These are phyloP conservation scores for Vulpes ferrilata DNA, from an alignment of 2,113 vertebrate species.

Conservation along the genomic window DNA sequence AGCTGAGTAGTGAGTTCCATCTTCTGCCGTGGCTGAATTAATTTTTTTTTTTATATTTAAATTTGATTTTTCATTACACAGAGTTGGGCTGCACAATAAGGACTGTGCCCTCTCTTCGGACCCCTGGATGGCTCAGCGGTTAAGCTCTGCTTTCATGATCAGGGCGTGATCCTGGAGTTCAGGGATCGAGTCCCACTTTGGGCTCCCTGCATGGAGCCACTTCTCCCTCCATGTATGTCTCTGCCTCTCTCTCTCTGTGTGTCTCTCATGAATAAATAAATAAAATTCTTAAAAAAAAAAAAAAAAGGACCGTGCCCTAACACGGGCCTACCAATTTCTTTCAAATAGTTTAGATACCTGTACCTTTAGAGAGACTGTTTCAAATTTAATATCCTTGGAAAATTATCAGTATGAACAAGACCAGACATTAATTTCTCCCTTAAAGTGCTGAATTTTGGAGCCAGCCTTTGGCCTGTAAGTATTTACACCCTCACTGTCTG, in stretches of 20 bases:
- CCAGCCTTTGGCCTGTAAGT: conserved; percentile 55
- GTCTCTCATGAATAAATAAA: no score
- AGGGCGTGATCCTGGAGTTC: no score
- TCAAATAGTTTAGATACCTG: conserved; percentile 29
- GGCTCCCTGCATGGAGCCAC: no score
- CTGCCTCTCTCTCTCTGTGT: no score
- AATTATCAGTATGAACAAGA: conserved; percentile 62
- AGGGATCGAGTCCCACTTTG: no score
- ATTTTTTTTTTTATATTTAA: conserved; percentile 71
- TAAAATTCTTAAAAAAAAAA: no score
- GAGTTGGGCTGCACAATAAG: conserved; percentile 44
- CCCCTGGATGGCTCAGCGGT: no score
- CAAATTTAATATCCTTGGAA: conserved; percentile 71
- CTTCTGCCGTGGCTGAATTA: conserved; percentile 50
- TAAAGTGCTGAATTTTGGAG: conserved; percentile 41
- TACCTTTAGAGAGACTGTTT: conserved; percentile 52
- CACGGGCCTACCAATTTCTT: background rate
- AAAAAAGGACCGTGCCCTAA: background rate
- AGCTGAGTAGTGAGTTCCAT: background rate
- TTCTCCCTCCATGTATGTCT: no score
- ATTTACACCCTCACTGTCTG: conserved; percentile 50
- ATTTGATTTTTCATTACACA: conserved; percentile 77
- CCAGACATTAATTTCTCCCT: conserved; percentile 59
- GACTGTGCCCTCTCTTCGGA: background rate
- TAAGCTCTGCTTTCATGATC: no score